A percentile compares a stretch with the other conserved stretches of the same genome.
Evolutionary conservation across 2,113 vertebrate species (phyloP).

Genomic region (Peucedramus taeniatus): DNA sequence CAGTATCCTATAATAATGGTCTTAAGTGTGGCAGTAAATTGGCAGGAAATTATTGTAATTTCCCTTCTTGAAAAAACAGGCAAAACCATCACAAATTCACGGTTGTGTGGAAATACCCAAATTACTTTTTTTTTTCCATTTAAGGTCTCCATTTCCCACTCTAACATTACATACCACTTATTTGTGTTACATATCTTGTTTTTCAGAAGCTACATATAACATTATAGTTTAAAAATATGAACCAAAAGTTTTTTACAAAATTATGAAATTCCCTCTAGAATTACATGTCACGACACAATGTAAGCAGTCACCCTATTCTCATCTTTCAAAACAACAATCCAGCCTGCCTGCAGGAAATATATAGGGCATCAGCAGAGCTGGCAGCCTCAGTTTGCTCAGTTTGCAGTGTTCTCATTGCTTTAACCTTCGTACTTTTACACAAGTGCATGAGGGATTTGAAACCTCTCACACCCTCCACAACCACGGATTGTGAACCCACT

Average conservation of each 20-base stretch:
- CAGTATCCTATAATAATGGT: not conserved
- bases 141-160: not conserved
- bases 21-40: not conserved
- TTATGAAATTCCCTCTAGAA: not conserved
- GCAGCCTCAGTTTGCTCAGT: not conserved
- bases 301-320: not conserved
- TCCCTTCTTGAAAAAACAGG: not conserved
- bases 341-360: not conserved
- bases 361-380: not conserved
- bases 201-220: not conserved
- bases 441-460: not conserved
- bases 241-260: not conserved
- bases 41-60: constrained; percentile 30
- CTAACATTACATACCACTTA: not conserved
- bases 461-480: not conserved
- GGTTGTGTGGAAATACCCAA: not conserved
- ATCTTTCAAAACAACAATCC: not conserved
- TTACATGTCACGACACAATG: not conserved
- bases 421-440: not conserved
- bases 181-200: not conserved
- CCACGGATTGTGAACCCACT: rapidly evolving
- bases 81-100: constrained; percentile 5
- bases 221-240: not conserved
- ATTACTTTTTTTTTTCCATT: not conserved
- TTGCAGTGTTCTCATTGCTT: not conserved